Conservation (phyloP, 2,797 vertebrate species). For the Crocidura indochinensis region DNA sequence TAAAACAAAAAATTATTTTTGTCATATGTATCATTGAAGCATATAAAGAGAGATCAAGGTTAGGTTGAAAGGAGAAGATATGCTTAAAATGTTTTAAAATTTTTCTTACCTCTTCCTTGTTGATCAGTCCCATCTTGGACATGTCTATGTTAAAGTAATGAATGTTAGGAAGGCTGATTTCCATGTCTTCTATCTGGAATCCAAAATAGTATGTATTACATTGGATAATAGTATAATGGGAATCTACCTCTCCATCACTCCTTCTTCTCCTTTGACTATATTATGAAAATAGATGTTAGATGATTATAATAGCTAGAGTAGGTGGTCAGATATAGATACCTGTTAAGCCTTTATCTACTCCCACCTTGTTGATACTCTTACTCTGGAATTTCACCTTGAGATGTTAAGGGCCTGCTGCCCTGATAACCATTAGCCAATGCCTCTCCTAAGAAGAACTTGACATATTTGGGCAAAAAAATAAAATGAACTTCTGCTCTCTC, state of each 20-base stretch:
- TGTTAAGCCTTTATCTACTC: too few species aligned
- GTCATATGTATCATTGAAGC: neutral
- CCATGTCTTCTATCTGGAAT: constrained; percentile 96
- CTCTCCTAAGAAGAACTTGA: too few species aligned
- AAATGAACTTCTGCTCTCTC: too few species aligned
- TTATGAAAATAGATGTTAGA: too few species aligned
- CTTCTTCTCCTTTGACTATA: neutral
- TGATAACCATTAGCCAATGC: too few species aligned
- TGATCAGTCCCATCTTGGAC: constrained; percentile 95
- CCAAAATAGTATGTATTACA: constrained; percentile 60
- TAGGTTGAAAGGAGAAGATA: neutral
- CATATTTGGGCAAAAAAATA: too few species aligned
- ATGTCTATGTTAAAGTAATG: constrained; percentile 96
- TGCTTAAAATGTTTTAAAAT: constrained; percentile 31
- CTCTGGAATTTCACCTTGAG: too few species aligned
- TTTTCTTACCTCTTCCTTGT: constrained; percentile 95
- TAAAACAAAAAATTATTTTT: too few species aligned
- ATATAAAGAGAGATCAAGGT: neutral
- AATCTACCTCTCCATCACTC: neutral
- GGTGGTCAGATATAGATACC: too few species aligned
- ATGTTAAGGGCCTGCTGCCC: too few species aligned
- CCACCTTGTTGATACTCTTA: too few species aligned
- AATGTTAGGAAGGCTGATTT: constrained; percentile 96
- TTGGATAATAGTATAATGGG: neutral
- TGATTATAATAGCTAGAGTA: too few species aligned